Evolutionary conservation across 2,797 vertebrate species (phyloP).

Genomic region (Taeniopygia guttata): DNA sequence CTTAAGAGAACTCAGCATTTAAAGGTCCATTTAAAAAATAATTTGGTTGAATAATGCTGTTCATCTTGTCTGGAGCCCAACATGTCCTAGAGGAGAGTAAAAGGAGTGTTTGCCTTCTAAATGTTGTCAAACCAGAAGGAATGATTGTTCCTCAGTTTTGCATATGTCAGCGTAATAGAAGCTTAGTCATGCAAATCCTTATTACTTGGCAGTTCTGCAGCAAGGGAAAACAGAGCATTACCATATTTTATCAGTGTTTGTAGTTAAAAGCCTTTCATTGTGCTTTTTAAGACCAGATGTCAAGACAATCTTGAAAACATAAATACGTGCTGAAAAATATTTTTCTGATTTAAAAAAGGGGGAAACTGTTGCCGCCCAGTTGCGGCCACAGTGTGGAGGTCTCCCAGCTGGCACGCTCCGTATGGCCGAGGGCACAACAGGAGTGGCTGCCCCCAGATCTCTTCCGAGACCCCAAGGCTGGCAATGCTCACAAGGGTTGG

Average conservation of each 20-base stretch:
- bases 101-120: conserved; percentile 60
- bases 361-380: not conserved
- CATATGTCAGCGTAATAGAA: conserved; percentile 65
- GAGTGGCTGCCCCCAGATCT: too few species aligned
- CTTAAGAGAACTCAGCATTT: conserved; percentile 43
- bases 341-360: conserved; percentile 47
- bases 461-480: too few species aligned
- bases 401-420: too few species aligned
- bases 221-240: conserved; percentile 25
- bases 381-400: too few species aligned
- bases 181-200: conserved; percentile 76
- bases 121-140: conserved; percentile 55
- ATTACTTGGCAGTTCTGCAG: conserved; percentile 65
- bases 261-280: conserved; percentile 65
- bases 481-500: too few species aligned
- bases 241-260: conserved; percentile 67
- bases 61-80: conserved; percentile 20
- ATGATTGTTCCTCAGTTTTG: conserved; percentile 57
- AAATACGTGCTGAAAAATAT: conserved; percentile 50
- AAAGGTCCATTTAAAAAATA: conserved; percentile 27
- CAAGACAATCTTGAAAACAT: conserved; percentile 52
- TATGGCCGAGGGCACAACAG: too few species aligned
- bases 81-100: conserved; percentile 12
- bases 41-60: not conserved
- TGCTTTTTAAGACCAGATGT: conserved; percentile 70